Evolutionary conservation across 2,797 vertebrate species (phyloP).

Genomic region (Hippopotamyrus pictus): DNA sequence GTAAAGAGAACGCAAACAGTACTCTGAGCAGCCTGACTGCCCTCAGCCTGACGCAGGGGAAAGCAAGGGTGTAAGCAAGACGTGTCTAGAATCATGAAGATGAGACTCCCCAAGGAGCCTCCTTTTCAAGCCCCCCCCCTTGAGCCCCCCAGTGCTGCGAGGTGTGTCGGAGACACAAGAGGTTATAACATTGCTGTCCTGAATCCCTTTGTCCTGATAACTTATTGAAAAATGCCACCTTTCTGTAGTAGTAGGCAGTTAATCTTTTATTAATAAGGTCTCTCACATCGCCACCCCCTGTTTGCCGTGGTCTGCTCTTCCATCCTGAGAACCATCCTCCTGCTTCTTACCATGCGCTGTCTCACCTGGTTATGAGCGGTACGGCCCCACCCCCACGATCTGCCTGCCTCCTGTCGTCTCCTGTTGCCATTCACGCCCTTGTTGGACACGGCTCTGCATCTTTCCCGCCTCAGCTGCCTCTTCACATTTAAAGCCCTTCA

Average conservation of each 20-base stretch:
- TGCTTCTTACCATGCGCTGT: not conserved
- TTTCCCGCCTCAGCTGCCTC: not conserved
- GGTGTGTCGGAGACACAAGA: not conserved
- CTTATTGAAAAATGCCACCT: not conserved
- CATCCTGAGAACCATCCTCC: not conserved
- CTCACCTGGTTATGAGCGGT: not conserved
- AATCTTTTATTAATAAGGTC: not conserved
- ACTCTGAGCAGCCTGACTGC: not conserved
- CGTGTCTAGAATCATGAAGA: not conserved
- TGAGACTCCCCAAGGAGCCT: not conserved
- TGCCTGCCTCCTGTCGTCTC: not conserved
- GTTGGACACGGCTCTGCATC: not conserved
- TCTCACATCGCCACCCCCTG: not conserved
- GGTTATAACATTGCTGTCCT: not conserved
- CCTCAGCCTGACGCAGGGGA: not conserved
- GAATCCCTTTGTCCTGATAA: not conserved
- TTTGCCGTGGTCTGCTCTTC: not conserved
- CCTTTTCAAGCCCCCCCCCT: not conserved
- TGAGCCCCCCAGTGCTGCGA: not conserved
- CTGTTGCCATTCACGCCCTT: not conserved
- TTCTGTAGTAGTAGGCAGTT: not conserved
- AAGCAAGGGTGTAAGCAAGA: not conserved
- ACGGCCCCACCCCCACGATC: not conserved
- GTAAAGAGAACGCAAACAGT: not conserved
- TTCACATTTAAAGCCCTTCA: not conserved